Conservation (phyloP, 2,113 vertebrate genomes). For the Hypocryptadius cinnamomeus region DNA sequence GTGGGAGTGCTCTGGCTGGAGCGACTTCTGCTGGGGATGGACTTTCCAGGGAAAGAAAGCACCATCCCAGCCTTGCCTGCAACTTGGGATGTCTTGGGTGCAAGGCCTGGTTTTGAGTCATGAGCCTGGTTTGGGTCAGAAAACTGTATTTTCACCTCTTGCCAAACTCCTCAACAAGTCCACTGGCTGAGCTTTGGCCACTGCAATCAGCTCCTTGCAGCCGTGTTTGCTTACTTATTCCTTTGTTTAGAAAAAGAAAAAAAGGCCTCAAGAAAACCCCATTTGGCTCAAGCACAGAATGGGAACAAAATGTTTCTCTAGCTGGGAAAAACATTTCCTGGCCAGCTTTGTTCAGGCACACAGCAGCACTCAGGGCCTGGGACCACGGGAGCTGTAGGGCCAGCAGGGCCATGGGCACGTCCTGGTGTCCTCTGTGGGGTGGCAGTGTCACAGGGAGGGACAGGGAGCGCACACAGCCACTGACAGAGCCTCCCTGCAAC, state of each 20-base stretch:
- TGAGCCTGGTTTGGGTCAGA: background rate
- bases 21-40: background rate
- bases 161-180: background rate
- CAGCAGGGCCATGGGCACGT: background rate
- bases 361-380: background rate
- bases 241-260: background rate
- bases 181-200: background rate
- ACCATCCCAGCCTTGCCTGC: background rate
- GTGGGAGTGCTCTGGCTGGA: background rate
- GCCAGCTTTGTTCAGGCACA: background rate
- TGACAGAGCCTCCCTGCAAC: background rate
- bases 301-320: slow-evolving; percentile 34
- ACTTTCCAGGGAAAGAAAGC: background rate
- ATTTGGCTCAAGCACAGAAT: background rate
- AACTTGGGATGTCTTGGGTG: background rate
- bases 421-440: background rate
- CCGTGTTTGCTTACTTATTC: background rate
- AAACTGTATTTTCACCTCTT: background rate
- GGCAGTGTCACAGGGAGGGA: background rate
- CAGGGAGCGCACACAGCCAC: background rate
- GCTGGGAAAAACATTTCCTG: slow-evolving; percentile 27
- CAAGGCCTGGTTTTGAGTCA: background rate
- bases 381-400: background rate
- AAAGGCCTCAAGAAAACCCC: background rate
- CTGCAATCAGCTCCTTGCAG: background rate